Evolutionary conservation across 2,888 invertebrate genomes (phyloP), one percentile per base, ranked within the genome.

Genomic region (Nephrotoma appendiculata): DNA sequence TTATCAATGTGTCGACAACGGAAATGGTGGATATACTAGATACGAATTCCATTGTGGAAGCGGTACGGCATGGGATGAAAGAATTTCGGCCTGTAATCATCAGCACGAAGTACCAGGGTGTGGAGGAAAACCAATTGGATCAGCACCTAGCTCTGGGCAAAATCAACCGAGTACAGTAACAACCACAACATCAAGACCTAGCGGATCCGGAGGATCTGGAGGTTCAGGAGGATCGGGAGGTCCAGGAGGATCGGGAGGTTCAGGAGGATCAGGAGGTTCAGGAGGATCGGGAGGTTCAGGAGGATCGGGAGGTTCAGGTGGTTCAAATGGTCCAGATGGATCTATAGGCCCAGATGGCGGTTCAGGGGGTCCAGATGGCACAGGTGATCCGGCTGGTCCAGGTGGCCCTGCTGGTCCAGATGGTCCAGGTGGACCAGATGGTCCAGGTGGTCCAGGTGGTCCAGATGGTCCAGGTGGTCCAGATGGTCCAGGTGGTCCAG

Each of bases 31-130:
- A 31, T 93, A 90, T 87, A 92, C 91, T 0, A 93, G 92, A 89
- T 93, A 93, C 89, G 94, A 94, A 86, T 95, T 95, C 89, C 90
- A 92, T 86, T 95, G 95, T 89, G 94, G 94, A 0, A 93, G 93
- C 87, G 95, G 94, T 48, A 95, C 95, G 0, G 93, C 93, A n/a
- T 95, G 95, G 95, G 94, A 95, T 89, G 93, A 93, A 89, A 92
- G 92, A n/a, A 91, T 93, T 86, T 92, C 93, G 89, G 93, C 93
- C 0, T 95, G 94, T 88, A 94, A 94, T 89, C 92, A 93, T 89
- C 91, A 92, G 6, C 91, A 90, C 87, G 90, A 91, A 12, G 92
- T 92, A 6, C 87, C 88, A 88, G 87, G 86, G 41, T 91, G 91
- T 87, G 88, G 88, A n/a, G 87, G 88, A 12, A 88, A 87, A 71